Base-by-base conservation (phyloP, 2,888 invertebrate genomes). In the Lepidochitona cinerea region DNA sequence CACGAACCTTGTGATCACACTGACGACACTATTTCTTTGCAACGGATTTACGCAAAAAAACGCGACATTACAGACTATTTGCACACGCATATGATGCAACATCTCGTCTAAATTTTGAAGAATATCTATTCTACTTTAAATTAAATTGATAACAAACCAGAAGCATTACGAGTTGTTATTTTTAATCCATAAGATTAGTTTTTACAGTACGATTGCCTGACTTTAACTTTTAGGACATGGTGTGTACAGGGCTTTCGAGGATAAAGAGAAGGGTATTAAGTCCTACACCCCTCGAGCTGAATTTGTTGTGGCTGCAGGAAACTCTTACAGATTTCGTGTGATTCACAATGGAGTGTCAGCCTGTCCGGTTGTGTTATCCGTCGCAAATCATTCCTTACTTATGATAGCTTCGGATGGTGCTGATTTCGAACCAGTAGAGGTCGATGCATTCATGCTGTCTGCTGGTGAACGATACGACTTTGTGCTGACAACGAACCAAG, bases 401-500 rank as follows among this genome's bases (percentile, higher is more conserved):
- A 59, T 84, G 9, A 78, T 84, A 7, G 80, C 85, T 18, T 75
- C 78, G 14, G 85, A 85, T 53, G 84, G 85, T 1, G 18, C 66
- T 18, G 77, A 80, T 65, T 74, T 81, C n/a, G 41, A 74, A 3
- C 73, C 81, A 1, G 33, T 72, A n/a, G 70, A 73, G 29, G 78
- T 76, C 6, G 77, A 81, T n/a, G 76, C 79, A 33, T 66, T 81
- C 35, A 75, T 74, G 0, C 76, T 79, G 12, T 81, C 79, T 49
- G 73, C 78, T 29, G 80, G 81, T 14, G 81, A 81, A 76, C 92
- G 97, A 41, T 97, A 94, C 88, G 97, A 97, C 88, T 95, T 97
- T 83, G 92, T 96, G 0, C 81, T 97, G 23, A 93, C 94, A 70
- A 95, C 96, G 7, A 93, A 94, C 87, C 94, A 94, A 78, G 92